phyloP scores from a whole-genome alignment of 2,113 vertebrate genomes.

The Toxostoma redivivum region DNA sequence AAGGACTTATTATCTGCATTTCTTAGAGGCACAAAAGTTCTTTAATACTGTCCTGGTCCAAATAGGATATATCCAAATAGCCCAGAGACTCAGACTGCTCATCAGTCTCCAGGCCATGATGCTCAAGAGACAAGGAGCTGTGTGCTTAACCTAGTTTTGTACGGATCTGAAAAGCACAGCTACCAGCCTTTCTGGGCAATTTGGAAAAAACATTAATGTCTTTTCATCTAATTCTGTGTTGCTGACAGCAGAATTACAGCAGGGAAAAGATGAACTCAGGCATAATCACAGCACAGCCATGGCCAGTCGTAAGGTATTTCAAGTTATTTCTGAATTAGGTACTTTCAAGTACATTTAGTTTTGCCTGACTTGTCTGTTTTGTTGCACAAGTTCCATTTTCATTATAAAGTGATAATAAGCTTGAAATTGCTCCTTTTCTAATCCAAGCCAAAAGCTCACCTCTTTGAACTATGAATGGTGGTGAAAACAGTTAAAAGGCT shows the following conservation, averaged over 20 bases:
- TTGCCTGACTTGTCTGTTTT: neutral
- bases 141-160: neutral
- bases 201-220: neutral
- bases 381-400: neutral
- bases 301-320: neutral
- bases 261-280: neutral
- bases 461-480: neutral
- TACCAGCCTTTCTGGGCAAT: neutral
- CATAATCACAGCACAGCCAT: neutral
- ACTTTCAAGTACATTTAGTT: neutral
- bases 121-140: neutral
- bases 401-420: neutral
- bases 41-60: neutral
- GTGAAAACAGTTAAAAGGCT: neutral
- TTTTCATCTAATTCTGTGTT: neutral
- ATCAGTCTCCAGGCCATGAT: neutral
- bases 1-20: neutral
- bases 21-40: neutral
- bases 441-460: neutral
- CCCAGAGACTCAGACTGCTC: neutral
- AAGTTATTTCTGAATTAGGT: neutral
- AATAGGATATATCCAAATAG: neutral
- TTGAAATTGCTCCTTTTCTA: neutral
- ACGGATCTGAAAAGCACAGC: neutral
- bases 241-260: neutral